Percentiles rank a stretch among this genome's conserved stretches.
phyloP scores from a whole-genome alignment of 2,797 vertebrate species.

The Esox lucius region DNA sequence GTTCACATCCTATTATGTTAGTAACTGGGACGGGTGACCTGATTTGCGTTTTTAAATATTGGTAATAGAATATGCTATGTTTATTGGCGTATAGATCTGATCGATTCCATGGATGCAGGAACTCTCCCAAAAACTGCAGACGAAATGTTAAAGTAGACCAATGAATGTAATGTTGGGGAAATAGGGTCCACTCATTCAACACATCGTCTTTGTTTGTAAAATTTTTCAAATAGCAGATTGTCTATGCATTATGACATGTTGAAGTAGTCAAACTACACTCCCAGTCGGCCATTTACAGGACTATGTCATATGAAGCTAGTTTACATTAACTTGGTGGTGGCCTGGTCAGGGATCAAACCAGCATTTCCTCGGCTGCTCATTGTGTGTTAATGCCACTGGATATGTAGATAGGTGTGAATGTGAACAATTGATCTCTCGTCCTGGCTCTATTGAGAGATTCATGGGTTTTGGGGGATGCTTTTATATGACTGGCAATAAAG shows the following conservation, averaged over 20 bases:
- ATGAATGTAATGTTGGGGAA: background rate
- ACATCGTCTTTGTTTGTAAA: background rate
- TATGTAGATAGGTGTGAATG: background rate
- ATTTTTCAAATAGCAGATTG: background rate
- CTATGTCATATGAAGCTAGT: background rate
- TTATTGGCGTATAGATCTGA: too few relatives aligned
- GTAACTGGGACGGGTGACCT: too few relatives aligned
- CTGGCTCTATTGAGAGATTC: background rate
- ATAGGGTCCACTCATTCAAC: background rate
- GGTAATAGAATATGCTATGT: too few relatives aligned
- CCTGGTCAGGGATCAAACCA: constrained; percentile 1
- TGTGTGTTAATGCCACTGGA: constrained; percentile 13
- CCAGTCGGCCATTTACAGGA: background rate
- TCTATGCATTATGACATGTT: background rate
- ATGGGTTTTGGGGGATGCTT: background rate
- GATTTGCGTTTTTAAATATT: too few relatives aligned
- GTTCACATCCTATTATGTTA: too few relatives aligned
- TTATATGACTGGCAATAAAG: background rate
- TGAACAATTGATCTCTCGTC: background rate
- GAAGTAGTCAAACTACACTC: background rate
- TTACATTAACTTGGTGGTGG: background rate
- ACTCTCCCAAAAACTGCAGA: background rate
- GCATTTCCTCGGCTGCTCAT: constrained; percentile 14
- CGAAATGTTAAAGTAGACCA: background rate
- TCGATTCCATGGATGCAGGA: background rate